Conservation (phyloP, 2,113 vertebrate species). For the Boulengeromyrus knoepffleri region DNA sequence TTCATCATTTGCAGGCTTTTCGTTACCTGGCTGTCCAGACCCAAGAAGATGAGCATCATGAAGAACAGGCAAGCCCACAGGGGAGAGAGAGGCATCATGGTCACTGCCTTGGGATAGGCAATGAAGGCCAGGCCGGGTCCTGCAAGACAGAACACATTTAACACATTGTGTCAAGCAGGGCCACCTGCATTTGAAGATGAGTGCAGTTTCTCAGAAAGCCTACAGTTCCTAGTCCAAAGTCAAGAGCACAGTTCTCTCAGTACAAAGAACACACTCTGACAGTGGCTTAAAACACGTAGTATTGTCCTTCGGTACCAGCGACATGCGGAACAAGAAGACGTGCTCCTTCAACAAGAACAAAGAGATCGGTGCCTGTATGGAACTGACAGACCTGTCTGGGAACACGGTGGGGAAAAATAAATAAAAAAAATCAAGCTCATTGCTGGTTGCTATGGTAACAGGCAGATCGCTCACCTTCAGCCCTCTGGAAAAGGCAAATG, state of each 20-base stretch:
- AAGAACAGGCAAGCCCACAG: constrained; percentile 95
- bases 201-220: background rate
- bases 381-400: constrained; percentile 8
- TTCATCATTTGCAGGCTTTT: background rate
- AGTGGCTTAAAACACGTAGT: background rate
- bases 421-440: background rate
- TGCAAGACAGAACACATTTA: constrained; percentile 44
- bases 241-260: background rate
- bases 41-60: constrained; percentile 98
- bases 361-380: background rate
- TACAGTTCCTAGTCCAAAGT: background rate
- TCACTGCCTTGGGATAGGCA: constrained; percentile 95
- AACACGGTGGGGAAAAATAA: background rate
- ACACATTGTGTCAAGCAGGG: background rate
- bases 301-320: background rate
- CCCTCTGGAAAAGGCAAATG: background rate
- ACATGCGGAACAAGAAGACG: background rate
- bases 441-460: constrained; percentile 22
- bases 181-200: background rate
- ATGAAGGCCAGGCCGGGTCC: constrained; percentile 96
- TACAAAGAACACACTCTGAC: background rate
- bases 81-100: constrained; percentile 96
- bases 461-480: constrained; percentile 8
- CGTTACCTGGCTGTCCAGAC: constrained; percentile 89
- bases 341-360: background rate